Base-by-base conservation (phyloP, 2,888 invertebrate genomes). In the Baronia brevicornis region DNA sequence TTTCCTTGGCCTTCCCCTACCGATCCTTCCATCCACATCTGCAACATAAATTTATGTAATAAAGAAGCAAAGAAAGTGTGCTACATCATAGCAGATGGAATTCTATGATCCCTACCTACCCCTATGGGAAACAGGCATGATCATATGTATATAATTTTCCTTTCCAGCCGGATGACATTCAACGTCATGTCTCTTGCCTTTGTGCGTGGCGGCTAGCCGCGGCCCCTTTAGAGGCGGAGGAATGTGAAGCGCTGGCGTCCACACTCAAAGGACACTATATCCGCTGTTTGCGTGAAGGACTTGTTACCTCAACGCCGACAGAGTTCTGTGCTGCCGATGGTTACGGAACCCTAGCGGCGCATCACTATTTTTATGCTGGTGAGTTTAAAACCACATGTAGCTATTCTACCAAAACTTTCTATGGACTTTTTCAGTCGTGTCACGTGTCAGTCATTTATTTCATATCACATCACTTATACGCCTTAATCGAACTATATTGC, bases 291-390 rank as follows among this genome's bases (percentile, higher is more conserved):
- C 84, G 85, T 6, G 67, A 85, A 21, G 86, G 89, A 1, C 58
- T 74, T 0, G 49, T 71, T 10, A 64, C 66, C 0, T 72, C 90
- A 29, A 75, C 90, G 8, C 67, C 86, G 2, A 92, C 92, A 0
- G 92, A 92, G 66, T 88, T 90, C 67, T 90, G 90, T 36, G 88
- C 91, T 0, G 88, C 90, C 0, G 97, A 97, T 74, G 87, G 91
- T 0, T 96, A 96, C 54, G 89, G 91, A 1, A 64, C 96, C 29
- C 66, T 97, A 28, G 93, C 94, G 2, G 90, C 90, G 0, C 92
- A 94, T 59, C 75, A 91, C 31, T 85, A 93, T 35, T 86, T 80
- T 48, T 69, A 71, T 50, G 73, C 79, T 33, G 84, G 84, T 84
- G 43, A 43, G 43, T 39, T 8, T 21, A 1, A 1, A 3, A 8